A percentile compares a stretch with the other conserved stretches of the same genome.
Evolutionary conservation across 1,140 invertebrate species (phyloP).

Genomic region (Hyposmocoma kahamanoa): DNA sequence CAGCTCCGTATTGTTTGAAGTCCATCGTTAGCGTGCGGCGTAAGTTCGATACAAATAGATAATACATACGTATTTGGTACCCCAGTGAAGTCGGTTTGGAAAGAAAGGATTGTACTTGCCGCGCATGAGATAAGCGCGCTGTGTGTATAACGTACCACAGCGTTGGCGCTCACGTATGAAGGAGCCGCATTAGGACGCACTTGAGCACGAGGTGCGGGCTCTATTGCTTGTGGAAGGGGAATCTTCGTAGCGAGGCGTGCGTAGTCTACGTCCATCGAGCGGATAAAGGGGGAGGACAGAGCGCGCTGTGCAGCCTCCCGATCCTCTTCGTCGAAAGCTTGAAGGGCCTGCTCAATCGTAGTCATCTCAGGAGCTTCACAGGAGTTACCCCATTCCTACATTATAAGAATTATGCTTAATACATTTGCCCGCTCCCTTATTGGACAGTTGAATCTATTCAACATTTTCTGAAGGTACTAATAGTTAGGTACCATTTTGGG

Average conservation of each 20-base stretch:
- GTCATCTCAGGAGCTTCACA: slow-evolving; percentile 85
- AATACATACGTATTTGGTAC: not conserved
- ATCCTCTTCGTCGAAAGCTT: slow-evolving; percentile 94
- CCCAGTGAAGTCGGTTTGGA: not conserved
- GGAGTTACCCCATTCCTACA: slow-evolving; percentile 86
- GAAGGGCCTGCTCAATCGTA: slow-evolving; percentile 87
- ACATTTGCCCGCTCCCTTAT: no score
- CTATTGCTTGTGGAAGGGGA: slow-evolving; percentile 79
- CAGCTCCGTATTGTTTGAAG: not conserved
- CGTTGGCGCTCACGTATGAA: slow-evolving; percentile 64
- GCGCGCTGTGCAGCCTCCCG: slow-evolving; percentile 83
- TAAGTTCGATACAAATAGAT: not conserved
- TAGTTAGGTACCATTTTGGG: no score
- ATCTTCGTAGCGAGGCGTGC: slow-evolving; percentile 86
- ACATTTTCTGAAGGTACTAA: no score
- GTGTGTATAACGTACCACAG: no score
- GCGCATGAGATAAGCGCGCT: no score
- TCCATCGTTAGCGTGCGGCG: not conserved
- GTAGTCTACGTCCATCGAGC: slow-evolving; percentile 96
- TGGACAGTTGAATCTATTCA: no score
- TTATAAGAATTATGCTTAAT: no score
- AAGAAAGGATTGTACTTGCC: not conserved
- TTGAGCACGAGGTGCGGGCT: slow-evolving; percentile 74
- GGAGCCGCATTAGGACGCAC: slow-evolving; percentile 81
- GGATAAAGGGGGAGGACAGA: slow-evolving; percentile 90